These are phyloP conservation scores for Cuculus canorus DNA, from an alignment of 2,797 vertebrate genomes.

Conservation along the genomic window DNA sequence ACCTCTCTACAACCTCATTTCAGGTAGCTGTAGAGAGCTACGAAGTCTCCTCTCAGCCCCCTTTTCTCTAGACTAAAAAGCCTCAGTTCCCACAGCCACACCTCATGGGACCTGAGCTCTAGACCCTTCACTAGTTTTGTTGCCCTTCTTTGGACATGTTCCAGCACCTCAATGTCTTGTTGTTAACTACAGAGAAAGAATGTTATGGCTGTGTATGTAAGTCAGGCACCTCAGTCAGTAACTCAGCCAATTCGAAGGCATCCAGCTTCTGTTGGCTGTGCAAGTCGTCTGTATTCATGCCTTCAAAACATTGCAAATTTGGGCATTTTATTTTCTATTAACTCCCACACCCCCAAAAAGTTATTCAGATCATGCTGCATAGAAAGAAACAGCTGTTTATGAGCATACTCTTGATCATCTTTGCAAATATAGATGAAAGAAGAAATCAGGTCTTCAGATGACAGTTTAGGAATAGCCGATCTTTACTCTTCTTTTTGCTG, in stretches of 20 bases:
- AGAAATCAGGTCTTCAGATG: not conserved
- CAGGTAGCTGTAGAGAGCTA: too few species aligned
- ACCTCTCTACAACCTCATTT: too few species aligned
- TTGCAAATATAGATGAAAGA: not conserved
- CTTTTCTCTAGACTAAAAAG: too few species aligned
- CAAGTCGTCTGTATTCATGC: not conserved
- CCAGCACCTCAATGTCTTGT: not conserved
- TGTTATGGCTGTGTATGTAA: not conserved
- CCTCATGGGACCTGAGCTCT: too few species aligned
- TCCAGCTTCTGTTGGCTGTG: not conserved
- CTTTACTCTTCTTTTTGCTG: not conserved
- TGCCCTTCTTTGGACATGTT: too few species aligned
- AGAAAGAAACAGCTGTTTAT: not conserved
- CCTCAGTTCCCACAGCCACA: too few species aligned
- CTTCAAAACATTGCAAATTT: not conserved
- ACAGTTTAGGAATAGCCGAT: not conserved
- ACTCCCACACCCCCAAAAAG: not conserved
- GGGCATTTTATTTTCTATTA: not conserved
- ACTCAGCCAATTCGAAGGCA: not conserved
- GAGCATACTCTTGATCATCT: not conserved
- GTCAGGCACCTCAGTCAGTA: not conserved
- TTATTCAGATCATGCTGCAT: not conserved
- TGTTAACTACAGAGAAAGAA: not conserved
- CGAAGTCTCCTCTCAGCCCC: too few species aligned
- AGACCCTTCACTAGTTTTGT: too few species aligned